A percentile compares a stretch with the other conserved stretches of the same genome.
These are phyloP conservation scores for Gnathonemus longibarbis DNA, from an alignment of 2,113 vertebrate genomes.

Conservation along the genomic window DNA sequence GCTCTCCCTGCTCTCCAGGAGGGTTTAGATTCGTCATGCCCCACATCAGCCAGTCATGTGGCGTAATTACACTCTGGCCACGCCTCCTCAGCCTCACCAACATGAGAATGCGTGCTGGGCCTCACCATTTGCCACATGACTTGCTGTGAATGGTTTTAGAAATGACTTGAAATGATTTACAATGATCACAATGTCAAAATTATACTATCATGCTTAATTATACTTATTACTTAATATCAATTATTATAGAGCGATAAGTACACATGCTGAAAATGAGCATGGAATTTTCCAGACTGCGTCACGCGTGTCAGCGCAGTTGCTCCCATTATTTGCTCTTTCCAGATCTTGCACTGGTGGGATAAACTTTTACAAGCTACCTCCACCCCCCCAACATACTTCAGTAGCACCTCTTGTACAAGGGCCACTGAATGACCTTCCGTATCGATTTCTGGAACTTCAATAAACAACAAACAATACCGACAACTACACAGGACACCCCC, in stretches of 20 bases:
- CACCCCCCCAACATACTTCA: neutral
- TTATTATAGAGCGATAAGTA: neutral
- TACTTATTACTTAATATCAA: slow-evolving; percentile 1
- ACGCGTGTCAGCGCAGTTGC: neutral
- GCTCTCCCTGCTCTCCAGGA: neutral
- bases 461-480: neutral
- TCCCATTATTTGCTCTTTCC: neutral
- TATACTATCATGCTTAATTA: neutral
- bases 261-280: neutral
- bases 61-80: neutral
- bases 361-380: neutral
- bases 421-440: neutral
- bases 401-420: neutral
- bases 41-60: slow-evolving; percentile 2
- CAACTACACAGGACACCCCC: neutral
- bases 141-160: neutral
- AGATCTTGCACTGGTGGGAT: neutral
- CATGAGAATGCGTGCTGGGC: neutral
- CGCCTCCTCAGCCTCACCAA: neutral
- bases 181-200: neutral
- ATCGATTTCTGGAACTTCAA: slow-evolving; percentile 3
- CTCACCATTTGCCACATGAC: neutral
- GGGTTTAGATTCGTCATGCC: neutral
- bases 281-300: neutral
- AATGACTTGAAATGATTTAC: neutral